Conservation (phyloP, 2,113 vertebrate genomes). For the Oreochromis tanganicae region DNA sequence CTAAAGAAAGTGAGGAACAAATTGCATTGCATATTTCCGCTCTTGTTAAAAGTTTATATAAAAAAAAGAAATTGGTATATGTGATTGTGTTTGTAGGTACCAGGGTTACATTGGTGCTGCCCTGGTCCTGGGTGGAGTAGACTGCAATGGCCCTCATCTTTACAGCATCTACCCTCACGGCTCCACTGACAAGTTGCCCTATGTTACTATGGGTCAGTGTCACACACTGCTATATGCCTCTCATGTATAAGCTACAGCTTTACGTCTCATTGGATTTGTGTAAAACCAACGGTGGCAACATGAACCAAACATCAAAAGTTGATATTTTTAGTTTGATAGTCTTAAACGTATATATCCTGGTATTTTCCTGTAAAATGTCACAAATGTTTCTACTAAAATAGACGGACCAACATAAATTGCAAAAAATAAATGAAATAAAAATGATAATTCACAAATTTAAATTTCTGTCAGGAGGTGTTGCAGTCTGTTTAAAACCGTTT, state of each 20-base stretch:
- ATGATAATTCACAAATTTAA: not conserved
- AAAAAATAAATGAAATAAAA: not conserved
- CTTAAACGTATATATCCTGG: not conserved
- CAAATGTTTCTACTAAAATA: not conserved
- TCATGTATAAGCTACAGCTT: not conserved
- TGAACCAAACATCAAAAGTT: not conserved
- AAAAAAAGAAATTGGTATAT: not conserved
- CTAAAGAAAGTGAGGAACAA: not conserved
- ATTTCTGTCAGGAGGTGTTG: not conserved
- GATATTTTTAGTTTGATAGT: not conserved
- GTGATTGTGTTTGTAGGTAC: constrained; percentile 74
- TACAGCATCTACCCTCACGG: constrained; percentile 99
- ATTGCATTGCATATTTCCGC: not conserved
- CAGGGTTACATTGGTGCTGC: constrained; percentile 96
- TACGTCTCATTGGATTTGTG: not conserved
- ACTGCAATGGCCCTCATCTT: constrained; percentile 88
- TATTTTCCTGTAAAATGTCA: not conserved
- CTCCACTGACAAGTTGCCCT: constrained; percentile 96
- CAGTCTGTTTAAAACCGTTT: not conserved
- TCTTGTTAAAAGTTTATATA: not conserved
- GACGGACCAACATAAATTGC: not conserved
- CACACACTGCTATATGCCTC: not conserved
- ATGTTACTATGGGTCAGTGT: constrained; percentile 95
- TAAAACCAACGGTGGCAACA: not conserved
- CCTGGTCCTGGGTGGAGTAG: constrained; percentile 91